Percentiles rank a stretch among this genome's conserved stretches.
These are phyloP conservation scores for Thymallus thymallus DNA, from an alignment of 2,113 vertebrate species.

Conservation along the genomic window DNA sequence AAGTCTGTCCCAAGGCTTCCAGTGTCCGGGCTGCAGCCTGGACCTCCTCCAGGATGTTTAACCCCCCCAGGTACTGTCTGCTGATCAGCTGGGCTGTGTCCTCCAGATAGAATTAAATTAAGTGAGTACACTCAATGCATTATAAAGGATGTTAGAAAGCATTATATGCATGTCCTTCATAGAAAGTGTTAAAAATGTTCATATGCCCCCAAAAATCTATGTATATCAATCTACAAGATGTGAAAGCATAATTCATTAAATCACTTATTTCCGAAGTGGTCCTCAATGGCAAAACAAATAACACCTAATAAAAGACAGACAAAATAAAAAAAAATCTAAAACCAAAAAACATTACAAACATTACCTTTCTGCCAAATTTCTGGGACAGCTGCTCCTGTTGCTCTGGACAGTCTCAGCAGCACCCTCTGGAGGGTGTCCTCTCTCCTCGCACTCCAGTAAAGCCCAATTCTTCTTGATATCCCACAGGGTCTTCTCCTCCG, in stretches of 20 bases:
- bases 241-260: no score
- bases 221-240: no score
- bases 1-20: slow-evolving; percentile 84
- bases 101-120: slow-evolving; percentile 69
- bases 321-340: background rate
- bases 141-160: no score
- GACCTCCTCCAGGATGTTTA: slow-evolving; percentile 61
- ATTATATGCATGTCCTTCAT: no score
- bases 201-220: no score
- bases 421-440: slow-evolving; percentile 74
- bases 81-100: slow-evolving; percentile 76
- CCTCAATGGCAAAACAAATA: background rate
- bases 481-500: slow-evolving; percentile 71
- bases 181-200: no score
- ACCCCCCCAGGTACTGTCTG: slow-evolving; percentile 66
- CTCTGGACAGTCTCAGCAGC: slow-evolving; percentile 76
- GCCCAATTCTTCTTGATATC: slow-evolving; percentile 81
- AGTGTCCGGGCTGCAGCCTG: slow-evolving; percentile 76
- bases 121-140: no score
- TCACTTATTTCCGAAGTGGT: no score
- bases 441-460: slow-evolving; percentile 74
- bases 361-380: slow-evolving; percentile 78
- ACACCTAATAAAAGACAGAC: background rate
- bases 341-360: no score
- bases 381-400: slow-evolving; percentile 82